Evolutionary conservation across 2,113 vertebrate genomes (phyloP).

Genomic region (Pseudonaja textilis): DNA sequence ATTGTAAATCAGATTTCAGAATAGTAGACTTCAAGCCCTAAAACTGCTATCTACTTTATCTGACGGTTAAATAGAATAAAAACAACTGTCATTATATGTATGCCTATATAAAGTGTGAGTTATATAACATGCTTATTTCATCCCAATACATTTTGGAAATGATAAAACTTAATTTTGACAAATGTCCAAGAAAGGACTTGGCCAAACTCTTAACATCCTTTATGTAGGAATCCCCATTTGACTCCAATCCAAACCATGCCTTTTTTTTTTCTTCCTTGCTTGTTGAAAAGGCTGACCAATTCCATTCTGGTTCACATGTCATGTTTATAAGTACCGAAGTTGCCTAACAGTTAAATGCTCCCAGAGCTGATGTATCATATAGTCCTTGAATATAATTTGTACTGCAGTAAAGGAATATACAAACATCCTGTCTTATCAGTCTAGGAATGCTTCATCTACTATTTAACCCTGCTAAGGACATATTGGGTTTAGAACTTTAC

Average conservation of each 20-base stretch:
- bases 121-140: not conserved
- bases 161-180: conserved; percentile 33
- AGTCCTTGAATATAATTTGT: not conserved
- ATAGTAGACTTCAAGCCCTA: not conserved
- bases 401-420: not conserved
- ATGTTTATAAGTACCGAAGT: too few species aligned
- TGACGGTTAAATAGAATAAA: not conserved
- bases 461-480: not conserved
- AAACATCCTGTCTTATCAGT: not conserved
- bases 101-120: not conserved
- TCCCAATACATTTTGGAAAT: not conserved
- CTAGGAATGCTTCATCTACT: not conserved
- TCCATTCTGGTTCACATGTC: not conserved
- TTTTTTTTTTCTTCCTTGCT: not conserved
- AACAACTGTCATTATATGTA: not conserved
- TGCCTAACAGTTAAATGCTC: not conserved
- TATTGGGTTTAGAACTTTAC: not conserved
- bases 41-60: not conserved
- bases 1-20: conserved; percentile 17
- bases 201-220: not conserved
- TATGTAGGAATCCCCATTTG: not conserved
- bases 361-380: not conserved
- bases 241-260: not conserved
- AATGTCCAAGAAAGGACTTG: conserved; percentile 47
- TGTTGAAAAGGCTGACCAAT: not conserved